Conservation (phyloP, 2,797 vertebrate genomes). For the Jordanella pulchra region DNA sequence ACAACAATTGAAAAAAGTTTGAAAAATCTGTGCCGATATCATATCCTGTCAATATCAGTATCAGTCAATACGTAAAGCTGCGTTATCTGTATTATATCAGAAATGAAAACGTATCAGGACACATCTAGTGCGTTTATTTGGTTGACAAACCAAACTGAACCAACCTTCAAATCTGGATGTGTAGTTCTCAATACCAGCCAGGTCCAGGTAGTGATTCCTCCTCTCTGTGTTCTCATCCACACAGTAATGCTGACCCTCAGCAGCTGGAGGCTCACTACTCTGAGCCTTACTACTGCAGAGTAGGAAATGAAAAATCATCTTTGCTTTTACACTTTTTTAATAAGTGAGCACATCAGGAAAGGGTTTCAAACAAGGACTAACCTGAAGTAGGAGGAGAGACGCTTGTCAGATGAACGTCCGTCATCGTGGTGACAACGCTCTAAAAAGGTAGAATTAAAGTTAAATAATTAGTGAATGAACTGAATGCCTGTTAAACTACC, state of each 20-base stretch:
- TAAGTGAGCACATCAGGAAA: neutral
- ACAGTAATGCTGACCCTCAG: constrained; percentile 81
- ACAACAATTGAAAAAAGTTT: too few relatives aligned
- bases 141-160: constrained; percentile 4
- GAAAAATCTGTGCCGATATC: too few relatives aligned
- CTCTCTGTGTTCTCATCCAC: constrained; percentile 89
- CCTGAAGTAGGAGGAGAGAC: constrained; percentile 77
- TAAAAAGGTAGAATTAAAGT: constrained; percentile 37
- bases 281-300: constrained; percentile 66
- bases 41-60: too few relatives aligned
- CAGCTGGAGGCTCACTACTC: constrained; percentile 59
- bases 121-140: too few relatives aligned
- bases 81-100: too few relatives aligned
- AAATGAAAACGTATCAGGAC: too few relatives aligned
- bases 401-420: constrained; percentile 72
- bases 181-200: constrained; percentile 88
- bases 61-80: too few relatives aligned
- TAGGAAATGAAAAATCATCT: neutral
- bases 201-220: constrained; percentile 88
- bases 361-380: constrained; percentile 37
- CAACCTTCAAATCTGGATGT: constrained; percentile 84
- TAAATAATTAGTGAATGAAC: neutral
- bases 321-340: neutral
- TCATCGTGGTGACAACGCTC: constrained; percentile 79
- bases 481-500: neutral